Evolutionary conservation across 1,140 invertebrate species (phyloP).

Genomic region (Danaus melanippus): DNA sequence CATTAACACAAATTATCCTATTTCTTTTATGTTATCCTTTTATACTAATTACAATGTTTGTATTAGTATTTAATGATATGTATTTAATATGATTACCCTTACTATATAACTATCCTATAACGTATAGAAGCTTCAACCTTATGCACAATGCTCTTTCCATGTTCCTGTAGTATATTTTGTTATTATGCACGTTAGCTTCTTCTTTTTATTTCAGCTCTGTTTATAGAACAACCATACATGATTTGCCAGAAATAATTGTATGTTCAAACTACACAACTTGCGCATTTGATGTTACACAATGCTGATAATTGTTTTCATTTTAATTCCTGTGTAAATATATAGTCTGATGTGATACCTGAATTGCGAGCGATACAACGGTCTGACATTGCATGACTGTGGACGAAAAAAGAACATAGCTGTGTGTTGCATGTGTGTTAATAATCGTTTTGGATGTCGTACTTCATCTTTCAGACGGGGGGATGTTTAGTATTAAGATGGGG

Average conservation of each 20-base stretch:
- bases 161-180: conserved; percentile 53
- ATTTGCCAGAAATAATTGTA: conserved; percentile 40
- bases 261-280: conserved; percentile 51
- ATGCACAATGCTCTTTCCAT: conserved; percentile 45
- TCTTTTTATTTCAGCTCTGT: conserved; percentile 39
- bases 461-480: conserved; percentile 60
- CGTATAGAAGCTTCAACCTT: not conserved
- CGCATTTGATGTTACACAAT: conserved; percentile 54
- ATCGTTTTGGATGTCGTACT: conserved; percentile 64
- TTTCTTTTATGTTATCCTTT: conserved; percentile 53
- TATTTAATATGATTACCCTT: conserved; percentile 8
- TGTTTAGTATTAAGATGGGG: conserved; percentile 62
- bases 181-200: conserved; percentile 55
- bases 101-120: conserved; percentile 14
- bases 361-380: conserved; percentile 27
- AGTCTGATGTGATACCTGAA: conserved; percentile 3
- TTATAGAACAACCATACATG: conserved; percentile 34
- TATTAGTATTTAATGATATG: conserved; percentile 16
- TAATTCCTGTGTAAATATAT: conserved; percentile 4
- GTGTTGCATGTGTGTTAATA: conserved; percentile 70
- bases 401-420: conserved; percentile 55
- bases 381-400: conserved; percentile 64
- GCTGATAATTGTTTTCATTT: conserved; percentile 18
- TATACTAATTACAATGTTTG: conserved; percentile 22
- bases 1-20: conserved; percentile 48